These are phyloP conservation scores for Neogale vison DNA, from an alignment of 2,113 vertebrate genomes.

Conservation along the genomic window DNA sequence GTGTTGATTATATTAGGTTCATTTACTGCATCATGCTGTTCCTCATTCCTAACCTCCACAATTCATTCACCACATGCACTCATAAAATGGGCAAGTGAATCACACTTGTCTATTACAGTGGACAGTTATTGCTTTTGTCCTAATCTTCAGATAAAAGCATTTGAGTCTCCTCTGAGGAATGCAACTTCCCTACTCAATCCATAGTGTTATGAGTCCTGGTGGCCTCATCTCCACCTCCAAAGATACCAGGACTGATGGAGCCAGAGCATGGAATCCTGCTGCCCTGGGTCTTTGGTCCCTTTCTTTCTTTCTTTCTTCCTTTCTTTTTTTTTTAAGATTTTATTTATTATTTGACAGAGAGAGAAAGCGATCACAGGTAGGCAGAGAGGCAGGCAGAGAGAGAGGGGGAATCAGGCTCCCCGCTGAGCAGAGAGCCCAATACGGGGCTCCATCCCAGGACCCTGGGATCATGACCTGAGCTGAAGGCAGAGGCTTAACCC, in stretches of 20 bases:
- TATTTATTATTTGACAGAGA: too few species aligned
- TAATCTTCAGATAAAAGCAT: constrained; percentile 24
- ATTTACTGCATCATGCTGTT: neutral
- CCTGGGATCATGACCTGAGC: too few species aligned
- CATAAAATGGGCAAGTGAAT: neutral
- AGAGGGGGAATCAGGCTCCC: too few species aligned
- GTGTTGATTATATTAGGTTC: neutral
- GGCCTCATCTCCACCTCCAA: neutral
- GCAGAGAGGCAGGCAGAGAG: too few species aligned
- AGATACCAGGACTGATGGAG: neutral
- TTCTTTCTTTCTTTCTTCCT: neutral
- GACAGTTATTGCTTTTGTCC: neutral
- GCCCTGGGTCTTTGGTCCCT: neutral
- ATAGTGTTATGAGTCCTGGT: neutral
- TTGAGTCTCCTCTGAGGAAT: neutral
- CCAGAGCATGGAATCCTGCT: neutral
- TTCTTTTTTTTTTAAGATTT: too few species aligned
- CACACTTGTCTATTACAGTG: neutral
- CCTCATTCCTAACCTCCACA: neutral
- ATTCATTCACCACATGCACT: neutral
- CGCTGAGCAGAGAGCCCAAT: too few species aligned
- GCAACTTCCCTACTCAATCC: neutral
- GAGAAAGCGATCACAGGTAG: too few species aligned
- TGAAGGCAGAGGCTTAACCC: too few species aligned
- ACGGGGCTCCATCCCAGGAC: too few species aligned